phyloP scores from a whole-genome alignment of 2,888 invertebrate genomes.

The Agrotis ipsilon region DNA sequence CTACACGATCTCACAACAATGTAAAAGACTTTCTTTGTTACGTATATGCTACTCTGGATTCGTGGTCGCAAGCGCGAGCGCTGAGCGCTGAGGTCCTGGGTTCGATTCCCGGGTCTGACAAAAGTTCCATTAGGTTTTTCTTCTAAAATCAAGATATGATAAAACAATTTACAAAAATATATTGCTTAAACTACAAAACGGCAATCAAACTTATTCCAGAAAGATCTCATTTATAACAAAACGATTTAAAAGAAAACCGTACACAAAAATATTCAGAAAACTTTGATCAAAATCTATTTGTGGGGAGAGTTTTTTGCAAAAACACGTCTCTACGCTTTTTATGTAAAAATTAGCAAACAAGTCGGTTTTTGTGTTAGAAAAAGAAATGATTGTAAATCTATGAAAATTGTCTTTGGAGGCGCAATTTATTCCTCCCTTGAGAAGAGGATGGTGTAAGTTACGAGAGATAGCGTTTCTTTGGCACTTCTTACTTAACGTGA shows the following conservation, averaged over 20 bases:
- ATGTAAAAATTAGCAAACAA: constrained; percentile 71
- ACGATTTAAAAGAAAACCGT: constrained; percentile 45
- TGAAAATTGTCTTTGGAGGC: constrained; percentile 70
- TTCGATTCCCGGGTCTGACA: too few relatives aligned
- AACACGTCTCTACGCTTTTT: constrained; percentile 61
- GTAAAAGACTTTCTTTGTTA: too few relatives aligned
- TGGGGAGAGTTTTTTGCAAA: constrained; percentile 37
- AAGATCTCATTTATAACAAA: constrained; percentile 15
- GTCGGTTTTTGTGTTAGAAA: constrained; percentile 64
- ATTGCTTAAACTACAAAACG: background rate
- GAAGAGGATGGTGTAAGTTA: constrained; percentile 45
- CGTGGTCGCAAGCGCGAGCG: too few relatives aligned
- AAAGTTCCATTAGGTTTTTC: too few relatives aligned
- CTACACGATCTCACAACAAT: too few relatives aligned
- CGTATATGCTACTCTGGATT: too few relatives aligned
- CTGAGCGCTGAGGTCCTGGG: too few relatives aligned
- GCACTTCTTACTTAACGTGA: too few relatives aligned
- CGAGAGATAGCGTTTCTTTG: constrained; percentile 22
- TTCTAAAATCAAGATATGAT: background rate
- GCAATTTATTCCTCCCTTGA: constrained; percentile 70
- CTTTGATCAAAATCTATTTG: constrained; percentile 56
- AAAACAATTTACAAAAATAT: background rate
- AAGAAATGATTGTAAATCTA: constrained; percentile 74
- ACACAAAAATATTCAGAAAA: constrained; percentile 52
- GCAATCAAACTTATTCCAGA: constrained; percentile 1